Evolutionary conservation across 2,113 vertebrate genomes (phyloP).

Genomic region (Corvus cornix): DNA sequence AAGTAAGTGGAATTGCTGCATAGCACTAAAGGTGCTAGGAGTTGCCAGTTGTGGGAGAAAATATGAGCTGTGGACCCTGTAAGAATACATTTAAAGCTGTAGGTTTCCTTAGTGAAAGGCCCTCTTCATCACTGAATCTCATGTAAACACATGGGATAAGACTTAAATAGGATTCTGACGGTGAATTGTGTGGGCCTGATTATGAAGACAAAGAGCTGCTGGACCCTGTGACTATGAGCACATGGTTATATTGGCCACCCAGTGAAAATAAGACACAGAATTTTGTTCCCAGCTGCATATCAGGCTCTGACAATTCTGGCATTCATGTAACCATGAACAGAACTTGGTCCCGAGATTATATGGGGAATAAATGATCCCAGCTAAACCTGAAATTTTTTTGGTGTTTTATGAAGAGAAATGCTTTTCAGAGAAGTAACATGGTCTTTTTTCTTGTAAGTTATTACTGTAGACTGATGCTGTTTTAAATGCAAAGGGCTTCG

Average conservation of each 20-base stretch:
- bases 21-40: neutral
- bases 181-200: neutral
- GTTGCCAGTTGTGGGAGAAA: neutral
- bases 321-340: neutral
- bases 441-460: neutral
- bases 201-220: neutral
- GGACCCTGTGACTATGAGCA: neutral
- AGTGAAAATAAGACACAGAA: neutral
- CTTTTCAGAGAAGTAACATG: neutral
- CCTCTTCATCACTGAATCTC: neutral
- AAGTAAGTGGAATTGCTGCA: neutral
- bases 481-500: neutral
- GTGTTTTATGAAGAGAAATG: neutral
- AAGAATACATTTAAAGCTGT: neutral
- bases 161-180: accelerated
- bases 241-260: neutral
- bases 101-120: neutral
- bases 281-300: neutral
- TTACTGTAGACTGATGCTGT: neutral
- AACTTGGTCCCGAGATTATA: neutral
- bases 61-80: neutral
- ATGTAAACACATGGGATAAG: neutral
- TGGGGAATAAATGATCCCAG: neutral
- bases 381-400: neutral
- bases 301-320: neutral